phyloP scores from a whole-genome alignment of 2,113 vertebrate species.

The Anhinga anhinga region DNA sequence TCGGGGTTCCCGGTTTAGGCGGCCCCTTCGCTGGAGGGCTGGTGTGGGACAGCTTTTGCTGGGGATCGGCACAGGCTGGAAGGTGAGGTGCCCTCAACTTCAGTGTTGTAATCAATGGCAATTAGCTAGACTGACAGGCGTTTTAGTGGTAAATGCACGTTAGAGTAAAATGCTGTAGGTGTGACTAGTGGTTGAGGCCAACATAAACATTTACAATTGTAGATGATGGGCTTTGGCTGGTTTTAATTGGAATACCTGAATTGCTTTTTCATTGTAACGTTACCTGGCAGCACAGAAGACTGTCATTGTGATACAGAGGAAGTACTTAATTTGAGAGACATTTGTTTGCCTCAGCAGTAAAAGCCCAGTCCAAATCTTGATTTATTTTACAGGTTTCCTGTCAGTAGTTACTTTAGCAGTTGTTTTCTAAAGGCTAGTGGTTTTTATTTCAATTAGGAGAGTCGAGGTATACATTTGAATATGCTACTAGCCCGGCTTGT shows the following conservation, averaged over 20 bases:
- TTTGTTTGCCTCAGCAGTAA: neutral
- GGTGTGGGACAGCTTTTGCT: neutral
- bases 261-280: neutral
- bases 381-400: neutral
- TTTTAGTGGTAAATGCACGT: neutral
- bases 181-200: neutral
- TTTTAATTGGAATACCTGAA: neutral
- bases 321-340: neutral
- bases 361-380: neutral
- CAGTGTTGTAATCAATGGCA: neutral
- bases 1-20: neutral
- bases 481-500: neutral
- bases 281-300: neutral
- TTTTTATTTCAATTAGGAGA: neutral
- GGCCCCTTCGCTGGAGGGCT: neutral
- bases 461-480: neutral
- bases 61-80: rapidly evolving
- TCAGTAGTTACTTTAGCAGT: neutral
- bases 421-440: neutral
- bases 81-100: neutral
- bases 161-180: neutral
- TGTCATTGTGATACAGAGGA: neutral
- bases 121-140: neutral
- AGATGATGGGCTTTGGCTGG: neutral
- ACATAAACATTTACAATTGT: rapidly evolving